Evolutionary conservation across 2,888 invertebrate species (phyloP).

Genomic region (Sarcophaga caerulescens): DNA sequence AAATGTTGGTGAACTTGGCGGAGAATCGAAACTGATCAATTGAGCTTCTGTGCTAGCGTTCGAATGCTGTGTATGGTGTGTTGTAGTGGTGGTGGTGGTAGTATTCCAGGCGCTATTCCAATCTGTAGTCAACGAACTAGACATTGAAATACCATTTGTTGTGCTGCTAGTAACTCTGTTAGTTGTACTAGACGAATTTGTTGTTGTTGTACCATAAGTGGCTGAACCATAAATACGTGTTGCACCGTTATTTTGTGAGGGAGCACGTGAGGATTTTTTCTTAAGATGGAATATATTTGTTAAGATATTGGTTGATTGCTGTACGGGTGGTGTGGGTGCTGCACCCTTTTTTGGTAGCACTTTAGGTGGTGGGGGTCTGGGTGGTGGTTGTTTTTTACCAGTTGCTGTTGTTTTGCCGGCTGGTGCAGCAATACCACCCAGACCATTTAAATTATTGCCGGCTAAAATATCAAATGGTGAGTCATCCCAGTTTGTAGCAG

Average conservation of each 20-base stretch:
- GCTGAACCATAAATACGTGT: conserved; percentile 75
- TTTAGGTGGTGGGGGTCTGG: conserved; percentile 80
- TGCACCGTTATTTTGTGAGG: conserved; percentile 68
- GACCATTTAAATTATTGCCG: conserved; percentile 12
- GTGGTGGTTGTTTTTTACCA: conserved; percentile 78
- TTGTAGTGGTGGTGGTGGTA: conserved; percentile 41
- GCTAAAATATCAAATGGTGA: conserved; percentile 74
- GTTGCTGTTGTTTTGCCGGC: conserved; percentile 49
- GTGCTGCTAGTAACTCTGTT: conserved; percentile 29
- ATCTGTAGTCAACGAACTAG: conserved; percentile 45
- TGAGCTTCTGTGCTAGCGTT: conserved; percentile 77
- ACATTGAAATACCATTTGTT: conserved; percentile 18
- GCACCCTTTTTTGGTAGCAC: conserved; percentile 72
- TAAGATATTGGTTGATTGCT: conserved; percentile 77
- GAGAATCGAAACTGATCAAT: conserved; percentile 87
- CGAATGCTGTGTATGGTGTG: conserved; percentile 39
- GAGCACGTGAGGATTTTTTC: conserved; percentile 74
- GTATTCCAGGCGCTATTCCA: conserved; percentile 77
- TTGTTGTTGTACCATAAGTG: conserved; percentile 72
- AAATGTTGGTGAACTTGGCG: conserved; percentile 88
- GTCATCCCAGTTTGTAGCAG: conserved; percentile 80
- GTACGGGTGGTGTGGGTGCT: conserved; percentile 70
- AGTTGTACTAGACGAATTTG: conserved; percentile 16
- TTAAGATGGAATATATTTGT: conserved; percentile 79
- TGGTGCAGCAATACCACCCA: conserved; percentile 42